Evolutionary conservation across 2,888 invertebrate genomes (phyloP), one percentile per base, ranked within the genome.

Genomic region (Troides aeacus): DNA sequence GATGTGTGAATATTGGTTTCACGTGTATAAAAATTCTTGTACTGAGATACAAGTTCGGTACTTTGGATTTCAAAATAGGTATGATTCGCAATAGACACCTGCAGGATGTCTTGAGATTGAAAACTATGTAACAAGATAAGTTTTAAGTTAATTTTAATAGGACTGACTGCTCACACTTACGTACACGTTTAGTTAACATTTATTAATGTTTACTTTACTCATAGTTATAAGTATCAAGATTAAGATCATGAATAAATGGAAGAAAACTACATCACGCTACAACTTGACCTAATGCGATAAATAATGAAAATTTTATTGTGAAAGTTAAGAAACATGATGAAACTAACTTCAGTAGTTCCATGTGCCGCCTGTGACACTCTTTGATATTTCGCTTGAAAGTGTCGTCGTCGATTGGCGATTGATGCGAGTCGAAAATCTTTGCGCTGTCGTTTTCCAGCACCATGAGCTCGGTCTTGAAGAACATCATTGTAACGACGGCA

Each of bases 401-500:
- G 15, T 66, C 73, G 71, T 80, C 76, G 0, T 74, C 53, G 0
- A 77, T 21, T 39, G 21, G 2, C 23, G 53, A 6, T 17, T 23
- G 12, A 21, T 2, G 17, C 10, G 60, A 70, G 0, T 82, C 83
- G 76, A 85, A 88, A n/a, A 88, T 81, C 39, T 78, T 63, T 2
- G 72, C 64, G n/a, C 83, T 79, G 71, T 87, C 86, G n/a, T 79
- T 80, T 58, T 79, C 81, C 8, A 89, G 66, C 21, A 89, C 60
- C 64, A 85, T 81, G 46, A 88, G 64, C 70, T 88, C 87, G 8
- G 78, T 78, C 77, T 76, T 85, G 64, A 89, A 87, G 72, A 88
- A 89, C 0, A 87, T 84, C 88, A 89, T 88, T 0, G 84, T 83
- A 0, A 85, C 86, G 74, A 88, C 83, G 0, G 85, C 82, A 21